Conservation (phyloP, 2,888 invertebrate species). For the Sphaerophoria rueppellii region DNA sequence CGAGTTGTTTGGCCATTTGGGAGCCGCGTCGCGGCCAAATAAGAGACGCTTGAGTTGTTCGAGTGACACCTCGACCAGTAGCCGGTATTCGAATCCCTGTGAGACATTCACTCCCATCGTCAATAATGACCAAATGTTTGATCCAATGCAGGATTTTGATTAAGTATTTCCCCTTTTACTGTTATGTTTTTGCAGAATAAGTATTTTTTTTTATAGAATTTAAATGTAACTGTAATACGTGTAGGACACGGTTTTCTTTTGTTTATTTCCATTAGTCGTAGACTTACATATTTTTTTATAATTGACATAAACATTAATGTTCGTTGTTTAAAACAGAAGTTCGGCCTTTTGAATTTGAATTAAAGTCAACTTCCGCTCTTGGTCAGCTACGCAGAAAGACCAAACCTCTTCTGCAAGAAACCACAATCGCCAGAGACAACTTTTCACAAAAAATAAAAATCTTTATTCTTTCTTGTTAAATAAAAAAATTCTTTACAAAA, state of each 20-base stretch:
- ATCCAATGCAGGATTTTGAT: conserved; percentile 53
- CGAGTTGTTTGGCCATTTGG: conserved; percentile 32
- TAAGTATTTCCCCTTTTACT: conserved; percentile 14
- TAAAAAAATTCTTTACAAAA: conserved; percentile 34
- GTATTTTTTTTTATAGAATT: background rate
- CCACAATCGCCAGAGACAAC: background rate
- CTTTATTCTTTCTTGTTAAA: conserved; percentile 7
- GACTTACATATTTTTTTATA: background rate
- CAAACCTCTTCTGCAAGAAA: too few relatives aligned
- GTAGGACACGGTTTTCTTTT: conserved; percentile 21
- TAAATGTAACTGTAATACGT: background rate
- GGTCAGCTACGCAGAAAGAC: too few relatives aligned
- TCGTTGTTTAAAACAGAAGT: too few relatives aligned
- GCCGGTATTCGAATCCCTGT: conserved; percentile 41
- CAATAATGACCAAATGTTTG: conserved; percentile 55
- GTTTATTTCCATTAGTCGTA: background rate
- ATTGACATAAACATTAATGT: background rate
- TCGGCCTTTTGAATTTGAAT: too few relatives aligned
- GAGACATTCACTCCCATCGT: conserved; percentile 64
- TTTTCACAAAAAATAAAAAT: conserved; percentile 15
- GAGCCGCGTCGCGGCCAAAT: background rate
- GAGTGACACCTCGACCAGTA: conserved; percentile 21
- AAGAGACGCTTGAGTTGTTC: conserved; percentile 21
- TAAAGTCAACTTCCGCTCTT: too few relatives aligned
- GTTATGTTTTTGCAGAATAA: background rate